phyloP scores from a whole-genome alignment of 2,113 vertebrate species.

The Mus musculus region DNA sequence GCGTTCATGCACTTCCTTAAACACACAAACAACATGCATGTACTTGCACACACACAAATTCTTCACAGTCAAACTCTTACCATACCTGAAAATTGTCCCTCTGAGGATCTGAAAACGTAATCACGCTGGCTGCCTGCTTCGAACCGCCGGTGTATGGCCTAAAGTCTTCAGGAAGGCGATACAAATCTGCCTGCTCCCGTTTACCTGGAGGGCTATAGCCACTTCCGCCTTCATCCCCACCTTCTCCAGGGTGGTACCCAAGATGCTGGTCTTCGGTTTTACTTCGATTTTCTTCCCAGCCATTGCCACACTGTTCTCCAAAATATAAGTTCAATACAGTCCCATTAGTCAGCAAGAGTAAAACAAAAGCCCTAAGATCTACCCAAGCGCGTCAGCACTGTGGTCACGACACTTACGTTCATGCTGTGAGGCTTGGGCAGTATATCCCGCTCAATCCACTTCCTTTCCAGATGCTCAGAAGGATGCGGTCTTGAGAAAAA shows the following conservation, averaged over 20 bases:
- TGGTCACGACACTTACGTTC: constrained; percentile 70
- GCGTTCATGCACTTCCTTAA: not conserved
- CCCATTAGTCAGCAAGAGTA: constrained; percentile 77
- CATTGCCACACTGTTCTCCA: constrained; percentile 80
- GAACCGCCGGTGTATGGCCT: constrained; percentile 83
- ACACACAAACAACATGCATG: not conserved
- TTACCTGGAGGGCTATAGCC: constrained; percentile 84
- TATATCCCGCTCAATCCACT: constrained; percentile 86
- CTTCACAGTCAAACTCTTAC: constrained; percentile 52
- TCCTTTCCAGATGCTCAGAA: constrained; percentile 84
- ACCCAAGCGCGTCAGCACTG: not conserved
- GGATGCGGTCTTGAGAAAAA: constrained; percentile 86
- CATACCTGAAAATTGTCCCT: constrained; percentile 91
- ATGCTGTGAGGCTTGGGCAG: constrained; percentile 86
- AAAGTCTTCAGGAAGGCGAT: constrained; percentile 86
- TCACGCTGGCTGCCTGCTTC: constrained; percentile 80
- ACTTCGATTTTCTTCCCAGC: constrained; percentile 85
- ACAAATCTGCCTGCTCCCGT: constrained; percentile 83
- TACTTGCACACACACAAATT: not conserved
- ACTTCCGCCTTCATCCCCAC: constrained; percentile 84
- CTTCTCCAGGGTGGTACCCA: constrained; percentile 82
- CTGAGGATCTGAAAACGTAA: constrained; percentile 81
- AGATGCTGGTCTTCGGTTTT: constrained; percentile 81
- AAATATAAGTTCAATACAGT: constrained; percentile 83
- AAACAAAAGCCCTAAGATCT: constrained; percentile 42